Evolutionary conservation across 2,797 vertebrate genomes (phyloP), one percentile per base, ranked within the genome.

Genomic region (Tarsius wallacei): DNA sequence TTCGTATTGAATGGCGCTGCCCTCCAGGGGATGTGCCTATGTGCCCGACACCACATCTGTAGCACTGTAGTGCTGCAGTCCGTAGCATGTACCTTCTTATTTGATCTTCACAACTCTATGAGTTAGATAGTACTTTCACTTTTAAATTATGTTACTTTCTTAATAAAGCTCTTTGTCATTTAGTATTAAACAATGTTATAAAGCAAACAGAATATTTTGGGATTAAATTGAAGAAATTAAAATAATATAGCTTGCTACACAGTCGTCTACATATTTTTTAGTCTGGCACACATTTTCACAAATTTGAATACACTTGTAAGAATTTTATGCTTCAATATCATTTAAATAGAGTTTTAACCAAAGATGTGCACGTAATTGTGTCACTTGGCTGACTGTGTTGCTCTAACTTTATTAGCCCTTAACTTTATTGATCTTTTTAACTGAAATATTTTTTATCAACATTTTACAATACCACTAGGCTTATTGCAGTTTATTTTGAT

Each of bases 361-460:
- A n/a, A 90, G 9, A 81, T 87, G 24, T 51, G 2, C 4, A 12
- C 3, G 24, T 90, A 51, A 86, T n/a, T 87, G 0, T 73, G 4
- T 89, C 49, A 31, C 16, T 42, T 88, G 15, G 33, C 17, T 26
- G 64, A 11, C 36, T 66, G 59, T 6, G 28, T 82, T 64, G 42
- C 24, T 77, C n/a, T 66, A 26, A 90, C 24, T 59, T 74, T 59
- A 77, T 82, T 59, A 81, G 61, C n/a, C 36, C 74, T 5, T 21
- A 86, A 63, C 28, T 90, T 93, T 64, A 28, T 36, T 87, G 9
- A 28, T 53, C 73, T 63, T 90, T 73, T 80, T 55, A 87, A 87
- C 31, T 68, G n/a, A 63, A 59, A 53, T 81, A n/a, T 71, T 87
- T 88, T 90, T 71, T 87, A 26, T 76, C 31, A 95, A 90, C 42